phyloP scores from a whole-genome alignment of 37 sponge, comb jelly and placozoan genomes.

The Bolinopsis microptera region DNA sequence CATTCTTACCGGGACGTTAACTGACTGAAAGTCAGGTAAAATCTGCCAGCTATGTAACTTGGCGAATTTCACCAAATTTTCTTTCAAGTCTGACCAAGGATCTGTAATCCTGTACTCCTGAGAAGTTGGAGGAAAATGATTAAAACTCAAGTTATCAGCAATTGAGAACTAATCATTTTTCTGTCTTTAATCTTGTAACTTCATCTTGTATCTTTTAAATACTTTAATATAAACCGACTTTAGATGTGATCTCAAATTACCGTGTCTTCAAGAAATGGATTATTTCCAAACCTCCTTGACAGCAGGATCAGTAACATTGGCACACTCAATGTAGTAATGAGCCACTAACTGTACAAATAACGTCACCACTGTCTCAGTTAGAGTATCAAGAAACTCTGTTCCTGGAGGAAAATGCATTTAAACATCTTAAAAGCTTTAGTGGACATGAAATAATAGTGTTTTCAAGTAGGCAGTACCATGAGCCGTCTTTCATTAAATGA shows the following conservation, averaged over 20 bases:
- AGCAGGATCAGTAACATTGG: not conserved
- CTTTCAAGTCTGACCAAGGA: not conserved
- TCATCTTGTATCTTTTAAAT: too few species aligned
- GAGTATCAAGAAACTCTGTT: not conserved
- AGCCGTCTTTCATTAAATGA: too few species aligned
- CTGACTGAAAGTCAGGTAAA: not conserved
- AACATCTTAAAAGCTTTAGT: too few species aligned
- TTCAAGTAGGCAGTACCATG: too few species aligned
- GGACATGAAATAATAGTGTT: too few species aligned
- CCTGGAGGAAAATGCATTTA: not conserved
- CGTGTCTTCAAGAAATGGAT: too few species aligned
- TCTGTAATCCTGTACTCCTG: slow-evolving; percentile 10
- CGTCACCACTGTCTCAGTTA: not conserved
- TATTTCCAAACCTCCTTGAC: slow-evolving; percentile 5
- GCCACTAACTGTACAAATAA: not conserved
- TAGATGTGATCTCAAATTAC: too few species aligned
- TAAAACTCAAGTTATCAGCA: too few species aligned
- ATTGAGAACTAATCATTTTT: too few species aligned
- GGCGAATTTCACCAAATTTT: slow-evolving; percentile 3
- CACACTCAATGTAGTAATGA: slow-evolving; percentile 40
- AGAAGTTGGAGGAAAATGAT: too few species aligned
- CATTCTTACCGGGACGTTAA: not conserved
- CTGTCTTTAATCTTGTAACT: too few species aligned
- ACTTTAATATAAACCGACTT: too few species aligned
- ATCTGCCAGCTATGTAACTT: slow-evolving; percentile 6